phyloP scores from a whole-genome alignment of 2,113 vertebrate species.

The Martes martes region DNA sequence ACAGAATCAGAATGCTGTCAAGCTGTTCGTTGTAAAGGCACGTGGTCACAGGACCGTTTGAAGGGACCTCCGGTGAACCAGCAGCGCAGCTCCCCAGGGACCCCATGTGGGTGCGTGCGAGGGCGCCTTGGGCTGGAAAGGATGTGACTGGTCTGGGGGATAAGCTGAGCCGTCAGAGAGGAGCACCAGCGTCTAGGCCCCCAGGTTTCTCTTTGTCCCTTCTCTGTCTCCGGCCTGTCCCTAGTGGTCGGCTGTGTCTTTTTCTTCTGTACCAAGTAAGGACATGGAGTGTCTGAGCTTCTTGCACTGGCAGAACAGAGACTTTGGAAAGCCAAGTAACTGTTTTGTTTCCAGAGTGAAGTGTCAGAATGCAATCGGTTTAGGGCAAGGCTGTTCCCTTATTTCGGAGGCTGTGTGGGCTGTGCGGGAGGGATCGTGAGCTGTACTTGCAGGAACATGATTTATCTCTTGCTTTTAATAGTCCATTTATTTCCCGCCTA shows the following conservation, averaged over 20 bases:
- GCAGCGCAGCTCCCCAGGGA: slow-evolving; percentile 64
- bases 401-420: neutral
- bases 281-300: fast-evolving
- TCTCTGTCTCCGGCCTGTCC: neutral
- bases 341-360: neutral
- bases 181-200: neutral
- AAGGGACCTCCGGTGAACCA: neutral
- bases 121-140: neutral
- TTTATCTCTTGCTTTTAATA: slow-evolving; percentile 60
- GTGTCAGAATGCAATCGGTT: neutral
- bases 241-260: neutral
- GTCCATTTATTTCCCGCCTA: slow-evolving; percentile 49
- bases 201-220: neutral
- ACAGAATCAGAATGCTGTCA: slow-evolving; percentile 60
- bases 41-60: slow-evolving; percentile 70
- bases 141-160: neutral
- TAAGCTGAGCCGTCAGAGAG: neutral
- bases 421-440: neutral
- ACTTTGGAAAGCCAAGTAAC: neutral
- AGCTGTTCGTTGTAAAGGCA: slow-evolving; percentile 26
- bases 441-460: neutral
- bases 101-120: neutral
- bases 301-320: neutral
- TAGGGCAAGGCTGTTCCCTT: neutral
- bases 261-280: neutral